Conservation (phyloP, 2,797 vertebrate species). For the Uromys caudimaculatus region DNA sequence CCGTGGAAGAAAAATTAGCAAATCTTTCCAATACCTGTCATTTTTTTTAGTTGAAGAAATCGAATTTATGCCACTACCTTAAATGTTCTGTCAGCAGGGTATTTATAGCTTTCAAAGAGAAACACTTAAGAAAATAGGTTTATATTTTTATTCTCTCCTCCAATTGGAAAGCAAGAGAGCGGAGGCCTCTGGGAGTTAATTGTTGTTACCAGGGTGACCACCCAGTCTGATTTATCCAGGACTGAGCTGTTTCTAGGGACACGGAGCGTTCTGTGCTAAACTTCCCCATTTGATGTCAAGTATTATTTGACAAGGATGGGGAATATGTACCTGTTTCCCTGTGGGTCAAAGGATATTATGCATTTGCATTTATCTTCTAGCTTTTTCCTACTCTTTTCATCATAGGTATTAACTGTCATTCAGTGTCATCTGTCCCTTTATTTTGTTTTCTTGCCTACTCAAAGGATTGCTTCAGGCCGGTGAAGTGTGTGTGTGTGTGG, state of each 20-base stretch:
- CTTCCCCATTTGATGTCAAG: slow-evolving; percentile 4
- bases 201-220: slow-evolving; percentile 67
- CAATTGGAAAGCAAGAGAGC: slow-evolving; percentile 53
- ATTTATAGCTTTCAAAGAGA: slow-evolving; percentile 63
- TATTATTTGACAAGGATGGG: slow-evolving; percentile 11
- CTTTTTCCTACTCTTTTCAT: not conserved
- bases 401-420: not conserved
- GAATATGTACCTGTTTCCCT: not conserved
- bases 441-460: slow-evolving; percentile 20
- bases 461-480: slow-evolving; percentile 11
- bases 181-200: slow-evolving; percentile 46
- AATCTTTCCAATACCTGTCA: slow-evolving; percentile 44
- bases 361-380: slow-evolving; percentile 22
- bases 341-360: not conserved
- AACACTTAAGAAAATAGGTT: slow-evolving; percentile 63
- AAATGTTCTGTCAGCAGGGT: slow-evolving; percentile 11
- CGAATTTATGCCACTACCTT: slow-evolving; percentile 48
- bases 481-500: not conserved
- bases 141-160: slow-evolving; percentile 1
- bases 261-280: slow-evolving; percentile 43
- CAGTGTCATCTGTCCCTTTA: not conserved
- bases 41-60: slow-evolving; percentile 55
- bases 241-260: slow-evolving; percentile 59
- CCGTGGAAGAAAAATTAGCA: slow-evolving; percentile 44
- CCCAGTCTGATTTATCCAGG: slow-evolving; percentile 38